phyloP scores from a whole-genome alignment of 2,888 invertebrate species.

The Drosophila parthenogenetica region DNA sequence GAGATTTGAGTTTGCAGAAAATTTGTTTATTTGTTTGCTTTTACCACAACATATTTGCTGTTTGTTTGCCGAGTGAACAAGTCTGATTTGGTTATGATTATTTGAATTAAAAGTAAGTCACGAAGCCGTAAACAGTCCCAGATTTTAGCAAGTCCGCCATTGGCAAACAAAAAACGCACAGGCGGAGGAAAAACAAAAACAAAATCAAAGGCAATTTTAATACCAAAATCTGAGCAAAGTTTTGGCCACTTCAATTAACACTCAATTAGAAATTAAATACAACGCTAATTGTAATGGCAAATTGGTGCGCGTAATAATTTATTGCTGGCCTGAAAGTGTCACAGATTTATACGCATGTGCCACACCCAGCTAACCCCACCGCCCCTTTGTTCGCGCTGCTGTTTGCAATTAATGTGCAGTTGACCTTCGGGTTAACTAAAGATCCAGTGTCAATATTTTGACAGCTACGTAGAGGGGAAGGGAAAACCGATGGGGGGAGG shows the following conservation, averaged over 20 bases:
- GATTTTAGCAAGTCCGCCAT: constrained; percentile 66
- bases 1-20: constrained; percentile 24
- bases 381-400: neutral
- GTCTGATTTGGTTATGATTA: constrained; percentile 70
- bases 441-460: constrained; percentile 75
- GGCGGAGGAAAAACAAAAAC: neutral
- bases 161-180: constrained; percentile 21
- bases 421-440: constrained; percentile 73
- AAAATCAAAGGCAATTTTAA: constrained; percentile 11
- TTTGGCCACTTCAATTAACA: constrained; percentile 68
- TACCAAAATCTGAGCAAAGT: constrained; percentile 19
- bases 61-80: constrained; percentile 39
- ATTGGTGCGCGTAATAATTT: constrained; percentile 44
- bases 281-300: constrained; percentile 62
- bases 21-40: constrained; percentile 20
- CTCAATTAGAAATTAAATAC: constrained; percentile 76
- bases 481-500: neutral
- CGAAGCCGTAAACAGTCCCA: constrained; percentile 61
- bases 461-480: constrained; percentile 47
- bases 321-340: constrained; percentile 48
- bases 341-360: constrained; percentile 56
- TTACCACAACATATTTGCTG: constrained; percentile 1
- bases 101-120: constrained; percentile 78
- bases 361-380: constrained; percentile 19
- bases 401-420: constrained; percentile 73